Percentiles rank a stretch among this genome's conserved stretches.
Evolutionary conservation across 2,797 vertebrate genomes (phyloP).

Genomic region (Tachyglossus aculeatus): DNA sequence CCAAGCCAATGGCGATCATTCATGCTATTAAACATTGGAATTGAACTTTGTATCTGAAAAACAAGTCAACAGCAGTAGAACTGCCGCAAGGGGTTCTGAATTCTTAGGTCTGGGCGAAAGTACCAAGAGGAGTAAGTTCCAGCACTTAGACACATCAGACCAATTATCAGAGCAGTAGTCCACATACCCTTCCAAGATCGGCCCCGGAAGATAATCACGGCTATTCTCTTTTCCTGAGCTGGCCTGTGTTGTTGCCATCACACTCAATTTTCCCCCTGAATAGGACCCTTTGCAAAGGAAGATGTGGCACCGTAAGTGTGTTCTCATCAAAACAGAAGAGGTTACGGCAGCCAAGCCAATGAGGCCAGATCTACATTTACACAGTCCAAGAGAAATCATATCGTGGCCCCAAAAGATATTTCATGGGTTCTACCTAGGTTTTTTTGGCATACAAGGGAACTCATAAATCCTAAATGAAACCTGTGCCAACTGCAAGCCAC

Average conservation of each 20-base stretch:
- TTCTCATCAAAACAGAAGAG: constrained; percentile 3
- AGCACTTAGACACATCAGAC: neutral
- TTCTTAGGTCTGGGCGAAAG: neutral
- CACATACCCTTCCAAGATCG: neutral
- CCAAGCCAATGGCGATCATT: too few species aligned
- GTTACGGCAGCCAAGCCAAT: too few species aligned
- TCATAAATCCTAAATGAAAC: too few species aligned
- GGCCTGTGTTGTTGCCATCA: neutral
- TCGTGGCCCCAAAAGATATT: too few species aligned
- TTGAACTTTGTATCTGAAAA: too few species aligned
- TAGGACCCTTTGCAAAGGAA: neutral
- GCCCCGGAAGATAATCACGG: neutral
- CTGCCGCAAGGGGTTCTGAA: neutral
- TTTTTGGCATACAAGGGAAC: too few species aligned
- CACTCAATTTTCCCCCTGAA: neutral
- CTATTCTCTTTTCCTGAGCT: neutral
- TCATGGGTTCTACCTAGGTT: too few species aligned
- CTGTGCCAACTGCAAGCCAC: too few species aligned
- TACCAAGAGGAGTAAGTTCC: neutral
- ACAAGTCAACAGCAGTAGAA: too few species aligned
- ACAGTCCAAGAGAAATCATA: too few species aligned
- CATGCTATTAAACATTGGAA: too few species aligned
- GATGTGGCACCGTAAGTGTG: neutral
- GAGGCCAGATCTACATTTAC: too few species aligned
- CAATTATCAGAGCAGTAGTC: neutral